Evolutionary conservation across 2,113 vertebrate genomes (phyloP).

Genomic region (Odontophorus gujanensis): DNA sequence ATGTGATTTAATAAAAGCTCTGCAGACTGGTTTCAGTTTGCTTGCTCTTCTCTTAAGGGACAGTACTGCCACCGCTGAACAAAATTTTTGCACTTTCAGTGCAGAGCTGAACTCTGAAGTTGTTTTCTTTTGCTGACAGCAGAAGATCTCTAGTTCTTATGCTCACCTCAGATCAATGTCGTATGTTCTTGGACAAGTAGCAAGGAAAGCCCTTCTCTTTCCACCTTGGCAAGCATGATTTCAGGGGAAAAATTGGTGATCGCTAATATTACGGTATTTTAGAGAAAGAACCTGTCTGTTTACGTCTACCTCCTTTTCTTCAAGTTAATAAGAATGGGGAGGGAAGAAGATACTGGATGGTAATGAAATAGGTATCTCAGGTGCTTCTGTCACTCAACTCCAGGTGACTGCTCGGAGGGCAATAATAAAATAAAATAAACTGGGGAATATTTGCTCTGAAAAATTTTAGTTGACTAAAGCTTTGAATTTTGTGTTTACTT

Average conservation of each 20-base stretch:
- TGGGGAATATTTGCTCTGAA: neutral
- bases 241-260: rapidly evolving
- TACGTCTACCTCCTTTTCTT: neutral
- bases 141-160: neutral
- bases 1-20: neutral
- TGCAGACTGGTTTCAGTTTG: neutral
- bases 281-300: neutral
- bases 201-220: neutral
- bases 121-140: conserved; percentile 19
- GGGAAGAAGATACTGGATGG: neutral
- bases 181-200: neutral
- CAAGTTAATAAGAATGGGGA: neutral
- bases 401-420: neutral
- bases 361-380: neutral
- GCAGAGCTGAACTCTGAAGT: neutral
- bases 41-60: neutral
- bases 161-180: conserved; percentile 2
- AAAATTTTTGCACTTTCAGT: conserved; percentile 13
- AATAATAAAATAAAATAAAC: neutral
- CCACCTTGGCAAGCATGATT: neutral
- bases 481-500: neutral
- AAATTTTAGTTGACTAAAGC: neutral
- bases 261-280: neutral
- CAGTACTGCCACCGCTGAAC: neutral
- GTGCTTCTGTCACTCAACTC: neutral